Conservation (phyloP, 2,888 invertebrate species). For the Volucella inanis region DNA sequence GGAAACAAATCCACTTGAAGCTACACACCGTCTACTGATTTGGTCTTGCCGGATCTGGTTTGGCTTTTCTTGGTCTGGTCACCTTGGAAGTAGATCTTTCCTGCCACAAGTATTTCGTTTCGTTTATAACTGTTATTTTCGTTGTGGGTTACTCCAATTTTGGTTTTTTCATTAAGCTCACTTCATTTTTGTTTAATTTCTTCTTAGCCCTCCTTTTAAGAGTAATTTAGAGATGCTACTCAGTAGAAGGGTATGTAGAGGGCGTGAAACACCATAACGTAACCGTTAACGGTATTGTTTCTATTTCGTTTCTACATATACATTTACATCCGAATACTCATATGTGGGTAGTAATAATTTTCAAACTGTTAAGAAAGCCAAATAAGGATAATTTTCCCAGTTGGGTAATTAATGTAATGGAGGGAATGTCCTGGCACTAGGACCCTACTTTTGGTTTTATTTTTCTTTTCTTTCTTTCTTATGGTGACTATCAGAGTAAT, state of each 20-base stretch:
- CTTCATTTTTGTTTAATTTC: conserved; percentile 18
- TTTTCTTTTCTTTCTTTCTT: conserved; percentile 6
- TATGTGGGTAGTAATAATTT: conserved; percentile 66
- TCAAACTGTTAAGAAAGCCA: conserved; percentile 72
- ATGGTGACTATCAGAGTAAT: conserved; percentile 54
- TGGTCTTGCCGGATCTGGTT: too few relatives aligned
- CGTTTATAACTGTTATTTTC: conserved; percentile 53
- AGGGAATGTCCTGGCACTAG: conserved; percentile 47
- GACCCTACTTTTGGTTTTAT: conserved; percentile 19
- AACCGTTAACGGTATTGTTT: conserved; percentile 10
- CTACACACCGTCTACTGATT: neutral
- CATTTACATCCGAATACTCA: too few relatives aligned
- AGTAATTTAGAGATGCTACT: conserved; percentile 49
- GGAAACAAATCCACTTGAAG: conserved; percentile 49
- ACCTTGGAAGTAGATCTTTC: conserved; percentile 5
- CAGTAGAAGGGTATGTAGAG: neutral
- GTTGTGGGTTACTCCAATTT: conserved; percentile 28
- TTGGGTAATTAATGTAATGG: conserved; percentile 69
- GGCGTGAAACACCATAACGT: conserved; percentile 12
- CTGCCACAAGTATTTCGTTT: conserved; percentile 7
- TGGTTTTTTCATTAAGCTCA: conserved; percentile 19
- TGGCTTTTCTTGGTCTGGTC: conserved; percentile 6
- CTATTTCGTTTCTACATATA: too few relatives aligned
- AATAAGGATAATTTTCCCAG: conserved; percentile 67
- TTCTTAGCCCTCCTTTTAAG: neutral